These are phyloP conservation scores for Stichodactyla mertensii DNA, from an alignment of 64 coral and sea anemone species.

Conservation along the genomic window DNA sequence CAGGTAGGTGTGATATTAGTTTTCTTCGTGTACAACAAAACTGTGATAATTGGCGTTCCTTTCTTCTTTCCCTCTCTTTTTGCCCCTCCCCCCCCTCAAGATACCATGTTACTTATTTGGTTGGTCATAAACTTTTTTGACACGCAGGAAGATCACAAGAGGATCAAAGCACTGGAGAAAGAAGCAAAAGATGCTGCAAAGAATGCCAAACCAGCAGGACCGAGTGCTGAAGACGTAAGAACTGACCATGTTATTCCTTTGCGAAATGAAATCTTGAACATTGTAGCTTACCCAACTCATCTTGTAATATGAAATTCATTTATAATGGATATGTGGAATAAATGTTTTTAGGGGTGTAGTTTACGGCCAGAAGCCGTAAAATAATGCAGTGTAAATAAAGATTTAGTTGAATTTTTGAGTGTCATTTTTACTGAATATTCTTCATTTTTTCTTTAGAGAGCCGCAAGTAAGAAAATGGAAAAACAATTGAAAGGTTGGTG, in stretches of 20 bases:
- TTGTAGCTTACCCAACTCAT: no score
- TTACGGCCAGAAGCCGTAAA: no score
- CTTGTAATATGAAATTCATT: no score
- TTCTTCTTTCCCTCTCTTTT: background rate
- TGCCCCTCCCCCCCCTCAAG: no score
- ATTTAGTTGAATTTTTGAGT: no score
- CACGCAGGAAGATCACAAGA: slow-evolving; percentile 79
- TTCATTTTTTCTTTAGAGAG: slow-evolving; percentile 49
- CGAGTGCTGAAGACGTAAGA: slow-evolving; percentile 90
- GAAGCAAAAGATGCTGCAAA: slow-evolving; percentile 79
- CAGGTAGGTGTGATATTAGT: slow-evolving; percentile 33
- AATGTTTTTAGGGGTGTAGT: no score
- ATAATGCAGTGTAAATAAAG: no score
- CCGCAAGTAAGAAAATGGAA: slow-evolving; percentile 85
- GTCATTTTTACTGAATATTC: background rate
- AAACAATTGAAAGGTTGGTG: slow-evolving; percentile 90
- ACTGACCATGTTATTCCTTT: background rate
- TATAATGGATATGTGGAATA: no score
- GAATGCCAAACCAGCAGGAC: slow-evolving; percentile 82
- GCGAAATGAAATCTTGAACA: background rate
- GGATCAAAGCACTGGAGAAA: slow-evolving; percentile 93
- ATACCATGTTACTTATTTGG: no score
- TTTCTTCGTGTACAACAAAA: no score
- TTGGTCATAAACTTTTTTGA: background rate
- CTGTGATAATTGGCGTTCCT: no score